phyloP scores from a whole-genome alignment of 1,140 invertebrate species.

The Trypoxylus dichotomus region DNA sequence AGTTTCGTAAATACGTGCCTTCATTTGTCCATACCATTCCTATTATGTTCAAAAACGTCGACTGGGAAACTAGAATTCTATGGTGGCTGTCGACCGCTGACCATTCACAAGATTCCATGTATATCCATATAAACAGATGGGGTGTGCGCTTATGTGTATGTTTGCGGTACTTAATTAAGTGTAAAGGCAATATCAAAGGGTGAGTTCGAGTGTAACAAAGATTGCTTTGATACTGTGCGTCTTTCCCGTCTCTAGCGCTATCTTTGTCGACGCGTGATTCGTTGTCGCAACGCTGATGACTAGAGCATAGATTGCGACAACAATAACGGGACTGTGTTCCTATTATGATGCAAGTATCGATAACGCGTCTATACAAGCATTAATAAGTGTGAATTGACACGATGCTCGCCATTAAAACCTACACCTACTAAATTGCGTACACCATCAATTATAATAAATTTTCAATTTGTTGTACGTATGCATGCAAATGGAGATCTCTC shows the following conservation, averaged over 20 bases:
- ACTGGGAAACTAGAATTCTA: not conserved
- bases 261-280: constrained; percentile 17
- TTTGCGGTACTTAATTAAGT: constrained; percentile 28
- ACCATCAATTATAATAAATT: no score
- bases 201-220: constrained; percentile 26
- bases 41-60: not conserved
- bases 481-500: no score
- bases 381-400: not conserved
- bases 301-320: constrained; percentile 7
- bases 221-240: constrained; percentile 14
- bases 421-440: no score
- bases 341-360: not conserved
- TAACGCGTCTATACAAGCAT: not conserved
- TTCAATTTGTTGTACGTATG: no score
- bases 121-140: constrained; percentile 16
- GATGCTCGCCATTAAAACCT: not conserved
- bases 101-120: constrained; percentile 1
- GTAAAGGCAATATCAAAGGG: constrained; percentile 30
- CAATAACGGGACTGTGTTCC: not conserved
- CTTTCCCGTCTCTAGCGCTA: not conserved
- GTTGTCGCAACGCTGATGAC: not conserved
- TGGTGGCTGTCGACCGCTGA: not conserved
- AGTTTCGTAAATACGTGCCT: not conserved
- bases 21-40: not conserved
- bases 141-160: constrained; percentile 20